These are phyloP conservation scores for Melieria picta DNA, from an alignment of 2,888 invertebrate species.

Conservation along the genomic window DNA sequence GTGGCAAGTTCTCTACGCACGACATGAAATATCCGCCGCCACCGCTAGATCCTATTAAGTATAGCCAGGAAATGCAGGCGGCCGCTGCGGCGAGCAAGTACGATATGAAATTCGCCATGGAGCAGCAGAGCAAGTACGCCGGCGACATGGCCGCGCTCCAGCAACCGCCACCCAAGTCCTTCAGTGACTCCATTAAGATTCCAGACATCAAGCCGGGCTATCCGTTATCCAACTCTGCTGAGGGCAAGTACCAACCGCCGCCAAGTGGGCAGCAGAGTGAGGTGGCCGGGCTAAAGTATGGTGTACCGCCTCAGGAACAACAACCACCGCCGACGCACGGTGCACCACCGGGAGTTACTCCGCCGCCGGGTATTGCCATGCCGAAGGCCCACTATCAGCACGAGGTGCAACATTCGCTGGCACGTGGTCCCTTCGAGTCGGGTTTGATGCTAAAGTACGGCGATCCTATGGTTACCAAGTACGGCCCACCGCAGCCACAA, in stretches of 20 bases:
- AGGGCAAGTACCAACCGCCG: conserved; percentile 45
- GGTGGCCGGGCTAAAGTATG: conserved; percentile 53
- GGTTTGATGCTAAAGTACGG: conserved; percentile 65
- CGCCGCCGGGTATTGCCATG: conserved; percentile 61
- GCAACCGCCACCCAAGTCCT: conserved; percentile 52
- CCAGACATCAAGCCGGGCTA: conserved; percentile 59
- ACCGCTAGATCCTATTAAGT: conserved; percentile 59
- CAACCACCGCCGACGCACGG: conserved; percentile 45
- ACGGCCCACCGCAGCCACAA: conserved; percentile 62
- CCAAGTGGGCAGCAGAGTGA: conserved; percentile 33
- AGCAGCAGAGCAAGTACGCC: conserved; percentile 59
- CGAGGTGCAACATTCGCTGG: conserved; percentile 61
- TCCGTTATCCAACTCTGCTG: conserved; percentile 32
- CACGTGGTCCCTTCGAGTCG: conserved; percentile 63
- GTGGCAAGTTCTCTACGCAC: conserved; percentile 58
- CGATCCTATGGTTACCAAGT: conserved; percentile 62
- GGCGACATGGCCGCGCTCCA: conserved; percentile 46
- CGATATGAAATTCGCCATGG: conserved; percentile 65
- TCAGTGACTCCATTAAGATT: conserved; percentile 61
- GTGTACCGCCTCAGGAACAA: conserved; percentile 39
- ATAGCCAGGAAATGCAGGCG: conserved; percentile 63
- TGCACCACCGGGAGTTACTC: conserved; percentile 55
- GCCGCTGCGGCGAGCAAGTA: conserved; percentile 59
- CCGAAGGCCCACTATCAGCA: conserved; percentile 64
- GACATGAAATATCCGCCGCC: conserved; percentile 67